phyloP scores from a whole-genome alignment of 2,888 invertebrate genomes.

The Salpingus planirostris region DNA sequence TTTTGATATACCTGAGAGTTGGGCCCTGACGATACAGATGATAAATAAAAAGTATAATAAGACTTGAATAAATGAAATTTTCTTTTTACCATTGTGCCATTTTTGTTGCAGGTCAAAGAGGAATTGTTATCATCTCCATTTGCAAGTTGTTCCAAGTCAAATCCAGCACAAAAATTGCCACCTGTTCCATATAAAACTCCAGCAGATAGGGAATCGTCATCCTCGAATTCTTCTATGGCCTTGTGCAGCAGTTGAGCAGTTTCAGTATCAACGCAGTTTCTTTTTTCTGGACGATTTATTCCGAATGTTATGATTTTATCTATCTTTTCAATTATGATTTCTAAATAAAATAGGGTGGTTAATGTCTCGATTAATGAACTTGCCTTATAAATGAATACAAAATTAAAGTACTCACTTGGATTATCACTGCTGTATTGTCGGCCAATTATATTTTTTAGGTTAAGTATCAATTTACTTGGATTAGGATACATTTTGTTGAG shows the following conservation, averaged over 20 bases:
- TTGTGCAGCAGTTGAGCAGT: constrained; percentile 60
- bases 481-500: no score
- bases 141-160: constrained; percentile 72
- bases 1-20: constrained; percentile 61
- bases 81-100: constrained; percentile 18
- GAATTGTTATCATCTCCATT: constrained; percentile 21
- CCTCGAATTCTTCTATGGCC: constrained; percentile 72
- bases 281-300: constrained; percentile 75
- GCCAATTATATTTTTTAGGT: no score
- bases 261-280: constrained; percentile 71
- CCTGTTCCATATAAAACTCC: constrained; percentile 83
- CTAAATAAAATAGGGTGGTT: no score
- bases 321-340: constrained; percentile 49
- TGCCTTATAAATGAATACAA: no score
- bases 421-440: no score
- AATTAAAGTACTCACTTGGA: no score
- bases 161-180: constrained; percentile 91
- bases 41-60: no score
- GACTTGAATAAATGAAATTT: no score
- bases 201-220: constrained; percentile 58
- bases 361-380: no score
- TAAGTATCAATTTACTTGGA: no score
- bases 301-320: constrained; percentile 67
- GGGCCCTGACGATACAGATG: no score
- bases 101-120: constrained; percentile 3